Evolutionary conservation across 1,140 invertebrate species (phyloP), one percentile per base, ranked within the genome.

Genomic region (Mizuhopecten yessoensis): DNA sequence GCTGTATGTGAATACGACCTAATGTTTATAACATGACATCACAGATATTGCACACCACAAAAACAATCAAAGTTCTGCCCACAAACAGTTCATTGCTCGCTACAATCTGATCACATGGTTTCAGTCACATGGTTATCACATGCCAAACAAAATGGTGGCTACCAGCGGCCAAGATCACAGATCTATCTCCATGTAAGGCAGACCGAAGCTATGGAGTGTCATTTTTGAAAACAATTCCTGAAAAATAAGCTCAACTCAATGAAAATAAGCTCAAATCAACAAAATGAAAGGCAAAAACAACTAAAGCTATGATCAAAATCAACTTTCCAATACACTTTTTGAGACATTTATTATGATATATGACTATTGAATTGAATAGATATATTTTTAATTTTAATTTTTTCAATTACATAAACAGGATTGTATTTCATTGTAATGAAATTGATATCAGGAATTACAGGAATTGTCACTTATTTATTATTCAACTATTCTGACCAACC

Each of bases 21-120:
- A 75, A 75, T 75, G 57, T 75, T 75, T 17, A 9, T 29, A 75
- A 75, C 17, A 75, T n/a, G 57, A 75, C 57, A 75, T 75, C 57
- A 75, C 57, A 75, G 57, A n/a, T 75, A 75, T 75, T 75, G 57
- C 57, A 75, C 57, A 75, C 29, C 57, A 75, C 57, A 75, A 75
- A 75, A 9, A n/a, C n/a, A 75, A 75, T 75, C 17, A 7, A 45
- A 45, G 42, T 45, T 75, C 57, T 29, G 57, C 57, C 57, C 57
- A 75, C 57, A 75, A 75, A 75, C 57, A 75, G 57, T 75, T 57
- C 57, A 75, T 75, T 75, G 57, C 57, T 75, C 57, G 29, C 57
- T 57, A 75, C n/a, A 75, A 75, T 75, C 57, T 75, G 57, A 75
- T 75, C 57, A 75, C 57, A 75, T 75, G 57, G 57, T 75, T 75